Evolutionary conservation across 37 sponge, comb jelly and placozoan species (phyloP), one percentile per base, ranked within the genome.

Genomic region (Lycopodina hypogea): DNA sequence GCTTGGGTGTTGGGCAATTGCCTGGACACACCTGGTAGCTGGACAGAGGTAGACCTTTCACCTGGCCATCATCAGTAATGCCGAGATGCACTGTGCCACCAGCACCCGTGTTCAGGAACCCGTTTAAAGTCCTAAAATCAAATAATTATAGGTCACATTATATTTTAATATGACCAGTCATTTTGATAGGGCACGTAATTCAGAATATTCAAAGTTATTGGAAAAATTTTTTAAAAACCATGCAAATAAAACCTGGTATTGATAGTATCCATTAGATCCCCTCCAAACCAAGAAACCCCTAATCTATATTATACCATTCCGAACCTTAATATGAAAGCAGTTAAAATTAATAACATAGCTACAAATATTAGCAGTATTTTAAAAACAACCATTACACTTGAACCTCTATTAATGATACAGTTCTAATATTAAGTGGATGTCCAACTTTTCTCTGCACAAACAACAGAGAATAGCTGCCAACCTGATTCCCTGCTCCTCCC

Each of bases 101-200:
- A 38, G 60, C 62, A 3, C 91, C 91, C 61, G 88, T 78, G 67
- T 91, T 91, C n/a, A 91, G 71, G 55, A 91, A 91, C 0, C 84
- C 91, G 69, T 86, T 86, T 11, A 91, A 23, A 21, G 76, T 59
- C 62, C 91, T 91, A 40, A 0, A 81, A 42, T 1, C n/a, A n/a
- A n/a, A n/a, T n/a, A n/a, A n/a, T n/a, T n/a, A n/a, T n/a, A n/a
- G n/a, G n/a, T 15, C n/a, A n/a, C n/a, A n/a, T n/a, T n/a, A n/a
- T n/a, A 33, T 45, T 19, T 35, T 19, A 36, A 45, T 9, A 34
- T n/a, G n/a, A n/a, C 29, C 58, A 23, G 9, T 18, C 33, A 32
- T 23, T 48, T 74, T 74, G 11, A 21, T 3, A 68, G 2, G 34
- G 34, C 36, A 68, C 35, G 18, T 55, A 55, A 21, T 21, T 14